Percentiles rank a stretch among this genome's conserved stretches.
phyloP scores from a whole-genome alignment of 2,888 invertebrate species.

The Carcina quercana region DNA sequence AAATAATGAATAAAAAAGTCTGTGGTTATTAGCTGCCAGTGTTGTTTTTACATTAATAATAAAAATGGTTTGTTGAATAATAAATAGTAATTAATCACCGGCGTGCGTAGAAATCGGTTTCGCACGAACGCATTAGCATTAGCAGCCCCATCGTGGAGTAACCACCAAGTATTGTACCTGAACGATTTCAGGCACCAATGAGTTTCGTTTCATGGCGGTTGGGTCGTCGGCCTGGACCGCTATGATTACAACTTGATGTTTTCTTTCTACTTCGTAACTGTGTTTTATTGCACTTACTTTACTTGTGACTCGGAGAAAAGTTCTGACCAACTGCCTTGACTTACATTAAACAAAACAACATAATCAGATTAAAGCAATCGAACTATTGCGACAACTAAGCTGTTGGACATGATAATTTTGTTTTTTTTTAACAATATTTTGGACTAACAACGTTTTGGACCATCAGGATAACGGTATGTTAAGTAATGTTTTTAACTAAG shows the following conservation, averaged over 20 bases:
- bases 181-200: conserved; percentile 53
- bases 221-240: conserved; percentile 41
- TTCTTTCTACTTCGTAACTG: conserved; percentile 6
- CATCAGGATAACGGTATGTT: no score
- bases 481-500: no score
- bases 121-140: conserved; percentile 45
- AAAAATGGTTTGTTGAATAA: conserved; percentile 17
- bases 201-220: conserved; percentile 47
- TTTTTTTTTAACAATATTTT: no score
- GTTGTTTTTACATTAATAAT: conserved; percentile 12
- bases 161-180: conserved; percentile 35
- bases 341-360: no score
- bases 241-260: conserved; percentile 11
- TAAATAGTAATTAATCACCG: conserved; percentile 26
- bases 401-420: no score
- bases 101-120: conserved; percentile 57
- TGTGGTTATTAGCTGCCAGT: conserved; percentile 15
- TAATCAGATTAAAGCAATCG: no score
- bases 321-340: no score
- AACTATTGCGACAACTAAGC: no score
- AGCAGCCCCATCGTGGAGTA: conserved; percentile 40
- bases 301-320: no score
- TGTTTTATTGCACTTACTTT: no score
- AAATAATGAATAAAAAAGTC: conserved; percentile 13
- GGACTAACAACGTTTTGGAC: no score